Evolutionary conservation across 2,113 vertebrate genomes (phyloP), one percentile per base, ranked within the genome.

Genomic region (Rhynchomys soricoides): DNA sequence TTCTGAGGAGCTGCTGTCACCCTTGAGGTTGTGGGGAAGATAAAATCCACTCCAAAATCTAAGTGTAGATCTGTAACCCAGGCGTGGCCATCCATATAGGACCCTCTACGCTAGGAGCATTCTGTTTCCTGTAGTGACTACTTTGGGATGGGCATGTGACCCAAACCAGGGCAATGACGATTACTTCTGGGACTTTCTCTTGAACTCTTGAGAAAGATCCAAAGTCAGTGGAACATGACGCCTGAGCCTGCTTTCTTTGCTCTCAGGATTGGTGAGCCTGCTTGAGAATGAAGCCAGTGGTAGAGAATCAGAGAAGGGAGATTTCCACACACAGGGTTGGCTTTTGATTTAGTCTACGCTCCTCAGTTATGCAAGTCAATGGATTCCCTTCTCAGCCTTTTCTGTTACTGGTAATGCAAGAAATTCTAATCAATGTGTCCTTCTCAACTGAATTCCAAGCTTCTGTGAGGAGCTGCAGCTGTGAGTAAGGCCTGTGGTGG

Each of bases 131-230:
- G 1, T 22, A 85, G 83, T 31, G 43, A 62, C 45, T 81, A 59
- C 90, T 22, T 83, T 59, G 29, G 5, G 81, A 55, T 70, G 34
- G 52, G 3, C 83, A 68, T 7, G 59, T n/a, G 66, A 89, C 43
- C 29, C 62, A 94, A 77, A 86, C n/a, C 26, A 92, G 86, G 71
- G 34, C 90, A 73, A 1, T 86, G 45, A 85, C 17, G 70, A 93
- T 85, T 64, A 50, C 48, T 96, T 93, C 79, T 43, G n/a, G 79
- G 74, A 73, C 43, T 87, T 94, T 73, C 85, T 71, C 74, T 78
- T 87, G 34, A 88, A 75, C 79, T 83, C 71, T 66, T 87, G 21
- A 70, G 26, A 86, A 89, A 66, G 90, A 34, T 57, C n/a, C 31
- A 79, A 73, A 93, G 34, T 74, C 91, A 87, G 1, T n/a, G 59